Conservation (phyloP, 2,888 invertebrate species). For the Aromia moschata region DNA sequence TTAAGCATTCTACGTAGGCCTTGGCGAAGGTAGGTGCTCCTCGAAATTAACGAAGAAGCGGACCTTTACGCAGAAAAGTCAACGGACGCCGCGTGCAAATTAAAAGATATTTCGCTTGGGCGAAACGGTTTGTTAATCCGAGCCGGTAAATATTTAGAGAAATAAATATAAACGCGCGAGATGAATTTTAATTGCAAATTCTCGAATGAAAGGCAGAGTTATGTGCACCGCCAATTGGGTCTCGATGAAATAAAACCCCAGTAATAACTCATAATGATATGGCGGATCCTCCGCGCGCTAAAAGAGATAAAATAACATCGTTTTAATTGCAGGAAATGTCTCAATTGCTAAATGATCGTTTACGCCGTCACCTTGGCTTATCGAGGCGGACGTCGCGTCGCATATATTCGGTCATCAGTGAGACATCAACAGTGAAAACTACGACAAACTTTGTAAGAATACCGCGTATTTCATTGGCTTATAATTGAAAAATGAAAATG, state of each 20-base stretch:
- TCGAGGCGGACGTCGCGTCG: conserved; percentile 17
- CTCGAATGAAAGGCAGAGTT: conserved; percentile 12
- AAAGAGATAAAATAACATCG: conserved; percentile 17
- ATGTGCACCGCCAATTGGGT: conserved; percentile 16
- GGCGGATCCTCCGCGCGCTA: conserved; percentile 8
- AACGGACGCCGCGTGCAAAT: conserved; percentile 1
- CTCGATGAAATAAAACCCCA: conserved; percentile 21
- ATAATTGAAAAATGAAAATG: too few relatives aligned
- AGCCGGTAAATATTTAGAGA: conserved; percentile 21
- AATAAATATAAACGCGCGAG: conserved; percentile 12
- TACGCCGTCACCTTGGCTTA: conserved; percentile 4
- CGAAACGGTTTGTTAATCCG: conserved; percentile 10
- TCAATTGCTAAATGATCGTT: conserved; percentile 24
- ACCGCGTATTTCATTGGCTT: too few relatives aligned
- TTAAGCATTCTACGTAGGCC: too few relatives aligned
- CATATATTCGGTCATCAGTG: neutral
- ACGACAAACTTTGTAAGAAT: too few relatives aligned
- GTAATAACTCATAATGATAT: conserved; percentile 22
- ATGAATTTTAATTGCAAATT: conserved; percentile 16
- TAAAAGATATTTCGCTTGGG: neutral
- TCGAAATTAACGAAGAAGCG: too few relatives aligned
- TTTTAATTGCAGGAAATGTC: conserved; percentile 27
- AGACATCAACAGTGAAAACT: too few relatives aligned
- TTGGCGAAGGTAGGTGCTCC: too few relatives aligned
- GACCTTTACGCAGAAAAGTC: too few relatives aligned